A percentile compares a stretch with the other conserved stretches of the same genome.
These are phyloP conservation scores for Pseudachorutes palmiensis DNA, from an alignment of 1,140 invertebrate genomes.

Conservation along the genomic window DNA sequence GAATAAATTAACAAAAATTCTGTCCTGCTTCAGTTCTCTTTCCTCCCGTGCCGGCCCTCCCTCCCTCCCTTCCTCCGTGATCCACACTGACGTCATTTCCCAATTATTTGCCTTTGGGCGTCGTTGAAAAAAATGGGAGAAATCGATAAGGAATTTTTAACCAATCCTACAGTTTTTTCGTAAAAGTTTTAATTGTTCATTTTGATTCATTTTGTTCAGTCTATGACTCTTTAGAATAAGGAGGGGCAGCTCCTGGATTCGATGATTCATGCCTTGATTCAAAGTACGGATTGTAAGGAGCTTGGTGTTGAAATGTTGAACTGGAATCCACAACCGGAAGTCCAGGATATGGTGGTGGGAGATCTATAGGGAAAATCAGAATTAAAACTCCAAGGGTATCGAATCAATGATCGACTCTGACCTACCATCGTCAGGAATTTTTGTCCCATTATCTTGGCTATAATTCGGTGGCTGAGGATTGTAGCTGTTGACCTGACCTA, in stretches of 20 bases:
- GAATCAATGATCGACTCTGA: neutral
- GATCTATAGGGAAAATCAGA: neutral
- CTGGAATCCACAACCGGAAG: neutral
- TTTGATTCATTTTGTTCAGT: neutral
- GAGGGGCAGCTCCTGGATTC: neutral
- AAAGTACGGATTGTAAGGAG: neutral
- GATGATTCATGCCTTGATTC: neutral
- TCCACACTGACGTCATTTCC: too few relatives aligned
- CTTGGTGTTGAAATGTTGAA: neutral
- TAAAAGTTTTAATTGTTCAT: too few relatives aligned
- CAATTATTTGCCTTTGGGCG: too few relatives aligned
- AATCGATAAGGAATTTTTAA: too few relatives aligned
- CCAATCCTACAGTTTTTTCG: too few relatives aligned
- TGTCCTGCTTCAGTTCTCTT: too few relatives aligned
- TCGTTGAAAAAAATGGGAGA: too few relatives aligned
- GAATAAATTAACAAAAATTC: too few relatives aligned
- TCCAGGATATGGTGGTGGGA: slow-evolving; percentile 4
- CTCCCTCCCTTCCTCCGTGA: too few relatives aligned
- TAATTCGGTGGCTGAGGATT: too few relatives aligned
- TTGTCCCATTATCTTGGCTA: too few relatives aligned
- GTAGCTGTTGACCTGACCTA: neutral
- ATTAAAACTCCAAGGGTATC: neutral
- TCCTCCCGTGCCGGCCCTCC: too few relatives aligned
- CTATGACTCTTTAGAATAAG: neutral
- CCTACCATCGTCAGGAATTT: neutral